Evolutionary conservation across 2,888 invertebrate species (phyloP), one percentile per base, ranked within the genome.

Genomic region (Lasioglossum malachurum): DNA sequence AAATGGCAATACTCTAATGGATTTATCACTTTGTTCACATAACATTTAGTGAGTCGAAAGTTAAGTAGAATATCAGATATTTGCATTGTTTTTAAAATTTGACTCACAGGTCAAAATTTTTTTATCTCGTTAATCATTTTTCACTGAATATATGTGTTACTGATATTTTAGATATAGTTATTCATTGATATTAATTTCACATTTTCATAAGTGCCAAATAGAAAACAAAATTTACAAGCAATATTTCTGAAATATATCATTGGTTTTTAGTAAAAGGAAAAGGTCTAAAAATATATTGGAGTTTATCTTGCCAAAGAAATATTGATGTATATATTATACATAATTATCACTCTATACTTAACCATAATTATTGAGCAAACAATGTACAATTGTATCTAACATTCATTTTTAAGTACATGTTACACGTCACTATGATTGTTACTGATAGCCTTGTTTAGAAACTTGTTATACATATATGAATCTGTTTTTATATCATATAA

Each of bases 251-350:
- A 44, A 64, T 72, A 14, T 78, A 31, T 80, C 46, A 82, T 85
- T 80, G 80, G 76, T 82, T 77, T 64, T 75, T 71, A 64, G 69
- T 75, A 83, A 80, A 80, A 80, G 44, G 74, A 82, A 76, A 77
- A 82, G 78, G 72, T 72, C 73, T 80, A 83, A 83, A 72, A 78
- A 80, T 87, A 72, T 85, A 88, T 78, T 83, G 77, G 82, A 88
- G 83, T 87, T 87, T 81, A 83, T 88, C 89, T 90, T 90, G 89
- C 89, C 89, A 85, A 87, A 27, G 38, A 73, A 71, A 74, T 83
- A 67, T 41, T 80, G 67, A 79, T 69, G 38, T 83, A 64, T 77
- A 79, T 84, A 64, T 81, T 88, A 80, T 84, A 75, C 75, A 86
- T 64, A 72, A 78, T 76, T 82, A 82, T 71, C 46, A 67, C n/a